phyloP scores from a whole-genome alignment of 2,113 vertebrate genomes.

The Scortum barcoo region DNA sequence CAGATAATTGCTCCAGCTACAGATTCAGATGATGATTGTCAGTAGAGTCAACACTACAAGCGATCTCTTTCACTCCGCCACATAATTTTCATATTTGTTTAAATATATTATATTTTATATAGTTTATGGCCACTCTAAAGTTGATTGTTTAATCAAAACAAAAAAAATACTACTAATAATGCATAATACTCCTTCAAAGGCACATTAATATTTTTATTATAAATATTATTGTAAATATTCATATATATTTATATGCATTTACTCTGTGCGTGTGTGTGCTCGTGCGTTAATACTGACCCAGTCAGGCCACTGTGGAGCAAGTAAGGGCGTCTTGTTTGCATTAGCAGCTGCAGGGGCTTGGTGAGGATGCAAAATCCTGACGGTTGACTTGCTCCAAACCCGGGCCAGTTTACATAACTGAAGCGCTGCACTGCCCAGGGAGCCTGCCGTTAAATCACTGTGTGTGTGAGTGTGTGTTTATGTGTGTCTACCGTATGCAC shows the following conservation, averaged over 20 bases:
- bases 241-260: too few relatives aligned
- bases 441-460: constrained; percentile 81
- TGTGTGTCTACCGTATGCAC: not conserved
- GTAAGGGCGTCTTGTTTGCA: constrained; percentile 79
- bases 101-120: too few relatives aligned
- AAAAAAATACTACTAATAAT: not conserved
- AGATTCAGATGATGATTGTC: not conserved
- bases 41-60: not conserved
- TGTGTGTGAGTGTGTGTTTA: constrained; percentile 48
- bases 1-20: too few relatives aligned
- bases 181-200: not conserved
- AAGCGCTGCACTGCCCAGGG: constrained; percentile 73
- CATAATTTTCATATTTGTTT: too few relatives aligned
- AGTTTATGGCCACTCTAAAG: not conserved
- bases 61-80: not conserved
- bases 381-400: constrained; percentile 83
- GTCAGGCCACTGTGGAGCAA: constrained; percentile 44
- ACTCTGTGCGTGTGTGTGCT: constrained; percentile 23
- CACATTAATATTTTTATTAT: not conserved
- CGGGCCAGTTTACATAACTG: constrained; percentile 87
- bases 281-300: constrained; percentile 36
- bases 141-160: not conserved
- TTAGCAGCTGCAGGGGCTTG: constrained; percentile 78
- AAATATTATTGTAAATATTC: not conserved
- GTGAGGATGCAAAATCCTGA: constrained; percentile 83